phyloP scores from a whole-genome alignment of 2,888 invertebrate species.

The Napeogenes sylphis region DNA sequence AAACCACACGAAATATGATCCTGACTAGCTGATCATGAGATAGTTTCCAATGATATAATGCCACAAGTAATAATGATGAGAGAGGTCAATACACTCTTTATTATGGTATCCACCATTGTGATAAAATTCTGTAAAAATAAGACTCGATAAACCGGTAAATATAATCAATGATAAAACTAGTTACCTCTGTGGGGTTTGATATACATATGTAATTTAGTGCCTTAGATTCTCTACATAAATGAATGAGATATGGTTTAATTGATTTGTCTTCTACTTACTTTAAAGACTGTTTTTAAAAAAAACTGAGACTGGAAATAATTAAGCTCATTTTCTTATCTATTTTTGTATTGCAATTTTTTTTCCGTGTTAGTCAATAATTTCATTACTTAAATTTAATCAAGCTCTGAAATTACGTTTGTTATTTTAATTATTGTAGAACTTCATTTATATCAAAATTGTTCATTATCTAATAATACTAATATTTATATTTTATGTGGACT shows the following conservation, averaged over 20 bases:
- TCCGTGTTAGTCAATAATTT: too few species aligned
- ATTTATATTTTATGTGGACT: too few species aligned
- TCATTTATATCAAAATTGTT: too few species aligned
- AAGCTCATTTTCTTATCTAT: too few species aligned
- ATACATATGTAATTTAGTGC: not conserved
- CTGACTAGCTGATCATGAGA: conserved; percentile 49
- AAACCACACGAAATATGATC: conserved; percentile 54
- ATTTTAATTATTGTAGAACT: too few species aligned
- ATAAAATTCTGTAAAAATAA: conserved; percentile 26
- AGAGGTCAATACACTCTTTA: conserved; percentile 61
- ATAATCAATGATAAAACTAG: conserved; percentile 18
- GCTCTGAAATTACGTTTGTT: too few species aligned
- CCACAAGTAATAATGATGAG: conserved; percentile 60
- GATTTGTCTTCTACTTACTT: not conserved
- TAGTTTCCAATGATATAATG: not conserved
- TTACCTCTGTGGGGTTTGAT: conserved; percentile 12
- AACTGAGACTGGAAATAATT: too few species aligned
- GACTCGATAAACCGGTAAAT: conserved; percentile 22
- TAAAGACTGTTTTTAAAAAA: too few species aligned
- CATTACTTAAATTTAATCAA: too few species aligned
- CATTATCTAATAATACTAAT: too few species aligned
- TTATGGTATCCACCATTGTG: conserved; percentile 37
- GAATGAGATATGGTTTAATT: not conserved
- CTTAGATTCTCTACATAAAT: not conserved
- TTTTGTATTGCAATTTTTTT: too few species aligned